Base-by-base conservation (phyloP, 2,797 vertebrate genomes). In the Valencia hispanica region DNA sequence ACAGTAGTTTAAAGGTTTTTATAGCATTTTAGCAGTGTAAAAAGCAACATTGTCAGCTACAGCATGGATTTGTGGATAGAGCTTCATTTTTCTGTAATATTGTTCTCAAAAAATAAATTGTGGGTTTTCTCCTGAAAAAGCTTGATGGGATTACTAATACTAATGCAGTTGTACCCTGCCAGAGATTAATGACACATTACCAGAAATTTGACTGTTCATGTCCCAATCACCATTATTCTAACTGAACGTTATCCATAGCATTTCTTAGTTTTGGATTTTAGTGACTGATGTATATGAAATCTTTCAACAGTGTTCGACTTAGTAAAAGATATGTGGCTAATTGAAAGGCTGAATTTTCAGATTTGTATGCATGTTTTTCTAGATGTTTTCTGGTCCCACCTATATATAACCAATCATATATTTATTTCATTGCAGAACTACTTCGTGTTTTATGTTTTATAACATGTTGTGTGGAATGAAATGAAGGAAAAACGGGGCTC, bases 391-490 rank as follows among this genome's bases (percentile, higher is more conserved):
- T 14, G n/a, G n/a, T 43, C 22, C n/a, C 63, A 41, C 36, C 71
- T 57, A 32, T 34, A 25, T 48, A 34, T 57, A 22, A 6, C 41
- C 41, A 47, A 30, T 69, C 68, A 43, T 25, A 32, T 75, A 41
- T 41, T 50, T 34, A 65, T n/a, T 61, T 43, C 20, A 74, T 25
- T 36, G 63, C 69, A 75, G 63, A 82, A 32, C 7, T 27, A 48
- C 57, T 68, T 45, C n/a, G 25, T 43, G n/a, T n/a, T n/a, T n/a
- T n/a, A n/a, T n/a, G n/a, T n/a, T n/a, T n/a, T n/a, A n/a, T n/a
- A n/a, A n/a, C n/a, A n/a, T n/a, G n/a, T n/a, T n/a, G 32, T 70
- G 41, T 30, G 9, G 14, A 57, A 55, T 34, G n/a, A n/a, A 69
- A n/a, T 25, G 48, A 48, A 30, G 11, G 4, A 17, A 30, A 39